phyloP scores from a whole-genome alignment of 1,140 invertebrate species.

The Triops cancriformis region DNA sequence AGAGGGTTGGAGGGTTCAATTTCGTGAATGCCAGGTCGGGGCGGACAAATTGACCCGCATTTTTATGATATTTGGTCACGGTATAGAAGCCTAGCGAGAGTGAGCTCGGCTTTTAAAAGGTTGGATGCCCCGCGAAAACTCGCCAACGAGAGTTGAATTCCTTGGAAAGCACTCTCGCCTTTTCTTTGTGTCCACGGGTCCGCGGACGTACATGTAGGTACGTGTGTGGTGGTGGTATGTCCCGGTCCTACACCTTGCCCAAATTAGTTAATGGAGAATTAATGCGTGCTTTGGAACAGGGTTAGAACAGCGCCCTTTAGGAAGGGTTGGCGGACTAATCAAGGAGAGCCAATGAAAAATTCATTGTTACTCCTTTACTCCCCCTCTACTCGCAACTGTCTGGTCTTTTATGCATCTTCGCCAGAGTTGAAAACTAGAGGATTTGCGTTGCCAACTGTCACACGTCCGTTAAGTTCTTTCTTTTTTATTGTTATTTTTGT shows the following conservation, averaged over 20 bases:
- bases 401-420: neutral
- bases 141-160: neutral
- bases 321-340: neutral
- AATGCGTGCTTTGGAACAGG: neutral
- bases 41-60: slow-evolving; percentile 7
- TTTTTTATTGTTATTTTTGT: neutral
- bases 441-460: neutral
- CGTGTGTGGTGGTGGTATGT: neutral
- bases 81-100: neutral
- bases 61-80: slow-evolving; percentile 14
- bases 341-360: neutral
- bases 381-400: neutral
- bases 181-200: neutral
- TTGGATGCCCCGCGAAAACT: no score
- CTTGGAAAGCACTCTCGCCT: neutral
- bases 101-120: neutral
- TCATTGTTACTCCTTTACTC: neutral
- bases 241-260: neutral
- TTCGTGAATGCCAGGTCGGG: neutral
- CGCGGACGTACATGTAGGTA: neutral
- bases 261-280: slow-evolving; percentile 7
- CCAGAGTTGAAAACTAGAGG: neutral
- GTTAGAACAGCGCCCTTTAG: neutral
- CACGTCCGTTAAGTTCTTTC: neutral
- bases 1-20: neutral